Percentiles rank a stretch among this genome's conserved stretches.
Evolutionary conservation across 2,888 invertebrate genomes (phyloP).

Genomic region (Napeogenes sylphis): DNA sequence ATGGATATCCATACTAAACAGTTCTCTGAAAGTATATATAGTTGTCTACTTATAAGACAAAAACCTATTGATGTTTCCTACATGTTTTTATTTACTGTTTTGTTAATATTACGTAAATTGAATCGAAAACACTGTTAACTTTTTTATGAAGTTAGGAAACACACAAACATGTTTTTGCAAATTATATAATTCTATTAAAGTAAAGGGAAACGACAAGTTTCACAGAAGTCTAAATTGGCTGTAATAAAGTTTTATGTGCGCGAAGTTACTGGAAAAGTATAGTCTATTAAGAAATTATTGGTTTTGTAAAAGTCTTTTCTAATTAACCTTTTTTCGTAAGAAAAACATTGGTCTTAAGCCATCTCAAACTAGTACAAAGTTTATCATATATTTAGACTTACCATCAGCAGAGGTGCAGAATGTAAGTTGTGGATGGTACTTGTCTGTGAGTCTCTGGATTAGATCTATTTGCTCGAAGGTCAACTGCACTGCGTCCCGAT

Average conservation of each 20-base stretch:
- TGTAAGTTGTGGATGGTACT: conserved; percentile 86
- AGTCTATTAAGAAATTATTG: conserved; percentile 7
- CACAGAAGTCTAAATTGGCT: conserved; percentile 5
- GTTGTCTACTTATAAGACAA: background rate
- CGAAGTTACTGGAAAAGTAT: conserved; percentile 1
- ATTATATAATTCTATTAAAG: background rate
- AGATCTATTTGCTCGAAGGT: conserved; percentile 92
- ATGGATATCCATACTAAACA: conserved; percentile 22
- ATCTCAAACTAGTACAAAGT: background rate
- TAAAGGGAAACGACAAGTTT: conserved; percentile 3
- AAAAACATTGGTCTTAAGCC: background rate
- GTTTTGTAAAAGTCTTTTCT: conserved; percentile 2
- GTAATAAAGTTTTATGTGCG: conserved; percentile 5
- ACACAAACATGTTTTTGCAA: background rate
- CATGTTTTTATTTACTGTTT: background rate
- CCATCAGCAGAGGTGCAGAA: conserved; percentile 88
- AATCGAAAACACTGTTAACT: no score
- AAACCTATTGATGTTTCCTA: background rate
- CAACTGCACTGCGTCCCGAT: conserved; percentile 89
- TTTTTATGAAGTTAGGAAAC: no score
- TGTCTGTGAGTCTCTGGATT: conserved; percentile 87
- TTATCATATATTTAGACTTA: conserved; percentile 50
- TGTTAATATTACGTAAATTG: background rate
- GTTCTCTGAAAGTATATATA: conserved; percentile 1
- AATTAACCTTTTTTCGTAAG: conserved; percentile 3